Evolutionary conservation across 2,113 vertebrate genomes (phyloP).

Genomic region (Antechinus flavipes): DNA sequence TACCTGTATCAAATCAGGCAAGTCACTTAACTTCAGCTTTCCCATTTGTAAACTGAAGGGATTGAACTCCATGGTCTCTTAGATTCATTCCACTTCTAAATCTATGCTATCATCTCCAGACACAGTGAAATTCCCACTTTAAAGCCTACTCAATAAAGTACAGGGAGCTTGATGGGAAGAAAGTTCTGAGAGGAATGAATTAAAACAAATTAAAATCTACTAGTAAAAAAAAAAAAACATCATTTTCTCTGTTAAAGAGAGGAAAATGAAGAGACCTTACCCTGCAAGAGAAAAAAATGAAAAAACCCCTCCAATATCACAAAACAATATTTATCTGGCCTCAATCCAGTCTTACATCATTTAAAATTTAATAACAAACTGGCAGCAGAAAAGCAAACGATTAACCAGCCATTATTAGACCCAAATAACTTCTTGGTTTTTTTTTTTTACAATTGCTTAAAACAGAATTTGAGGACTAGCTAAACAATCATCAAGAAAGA

Average conservation of each 20-base stretch:
- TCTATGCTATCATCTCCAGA: not conserved
- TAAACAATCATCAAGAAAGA: not conserved
- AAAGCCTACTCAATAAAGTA: not conserved
- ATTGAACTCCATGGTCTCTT: not conserved
- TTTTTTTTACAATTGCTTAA: slow-evolving; percentile 15
- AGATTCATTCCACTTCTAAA: not conserved
- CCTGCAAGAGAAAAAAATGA: slow-evolving; percentile 13
- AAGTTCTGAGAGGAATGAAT: not conserved
- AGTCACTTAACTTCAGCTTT: not conserved
- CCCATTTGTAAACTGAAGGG: not conserved
- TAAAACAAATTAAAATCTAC: slow-evolving; percentile 9
- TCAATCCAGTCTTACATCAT: slow-evolving; percentile 9
- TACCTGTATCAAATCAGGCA: not conserved
- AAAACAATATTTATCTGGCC: slow-evolving; percentile 29
- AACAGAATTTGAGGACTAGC: slow-evolving; percentile 11
- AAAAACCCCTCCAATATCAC: not conserved
- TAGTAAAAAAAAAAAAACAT: slow-evolving; percentile 19
- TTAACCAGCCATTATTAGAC: slow-evolving; percentile 36
- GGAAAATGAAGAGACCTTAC: not conserved
- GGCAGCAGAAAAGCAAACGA: slow-evolving; percentile 17
- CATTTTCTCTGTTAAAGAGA: not conserved
- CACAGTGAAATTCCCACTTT: not conserved
- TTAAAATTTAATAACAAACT: slow-evolving; percentile 26
- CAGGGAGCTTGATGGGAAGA: not conserved
- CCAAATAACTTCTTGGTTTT: slow-evolving; percentile 7